A percentile compares a stretch with the other conserved stretches of the same genome.
phyloP scores from a whole-genome alignment of 1,140 invertebrate genomes.

The Sitodiplosis mosellana region DNA sequence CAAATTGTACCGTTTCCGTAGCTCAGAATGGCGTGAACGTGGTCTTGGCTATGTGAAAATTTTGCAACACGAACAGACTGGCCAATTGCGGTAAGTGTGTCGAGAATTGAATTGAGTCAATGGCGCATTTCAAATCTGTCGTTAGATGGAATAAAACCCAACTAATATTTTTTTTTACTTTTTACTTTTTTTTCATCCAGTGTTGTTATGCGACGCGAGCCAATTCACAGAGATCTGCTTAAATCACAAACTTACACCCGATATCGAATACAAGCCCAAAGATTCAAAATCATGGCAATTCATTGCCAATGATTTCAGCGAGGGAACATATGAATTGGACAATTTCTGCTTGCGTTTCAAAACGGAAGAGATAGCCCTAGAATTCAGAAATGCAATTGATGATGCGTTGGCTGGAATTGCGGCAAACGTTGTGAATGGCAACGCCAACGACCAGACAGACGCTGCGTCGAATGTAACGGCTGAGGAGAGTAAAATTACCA shows the following conservation, averaged over 20 bases:
- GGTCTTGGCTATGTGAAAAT: constrained; percentile 78
- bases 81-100: constrained; percentile 40
- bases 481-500: constrained; percentile 50
- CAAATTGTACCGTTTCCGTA: constrained; percentile 55
- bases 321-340: constrained; percentile 50
- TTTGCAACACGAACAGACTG: constrained; percentile 43
- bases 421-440: background rate
- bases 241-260: constrained; percentile 50
- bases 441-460: background rate
- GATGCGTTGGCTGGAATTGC: constrained; percentile 24
- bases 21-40: constrained; percentile 75
- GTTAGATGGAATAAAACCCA: too few species aligned
- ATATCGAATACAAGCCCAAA: constrained; percentile 46
- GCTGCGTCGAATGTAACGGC: constrained; percentile 37
- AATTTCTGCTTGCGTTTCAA: constrained; percentile 70
- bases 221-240: constrained; percentile 67
- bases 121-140: too few species aligned
- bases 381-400: constrained; percentile 54
- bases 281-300: constrained; percentile 71
- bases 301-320: constrained; percentile 67
- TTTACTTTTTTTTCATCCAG: too few species aligned
- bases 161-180: background rate
- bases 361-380: constrained; percentile 46
- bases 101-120: background rate
- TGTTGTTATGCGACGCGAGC: constrained; percentile 70